Evolutionary conservation across 2,888 invertebrate genomes (phyloP), one percentile per base, ranked within the genome.

Genomic region (Lepetodrilus schrolli): DNA sequence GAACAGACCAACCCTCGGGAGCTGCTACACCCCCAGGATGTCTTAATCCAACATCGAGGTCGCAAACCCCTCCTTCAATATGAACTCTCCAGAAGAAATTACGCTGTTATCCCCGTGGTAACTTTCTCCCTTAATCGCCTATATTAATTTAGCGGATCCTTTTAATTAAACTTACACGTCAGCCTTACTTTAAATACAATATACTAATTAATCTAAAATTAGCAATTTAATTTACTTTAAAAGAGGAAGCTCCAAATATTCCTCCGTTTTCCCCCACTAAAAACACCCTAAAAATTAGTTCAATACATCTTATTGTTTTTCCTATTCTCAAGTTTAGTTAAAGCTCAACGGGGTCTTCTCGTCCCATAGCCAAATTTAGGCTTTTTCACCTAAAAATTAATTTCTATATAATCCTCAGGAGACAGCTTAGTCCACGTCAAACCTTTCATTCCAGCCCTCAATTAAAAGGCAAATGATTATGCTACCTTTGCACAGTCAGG

Each of bases 11-110:
- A 78, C 83, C 80, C 74, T 81, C 91, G 92, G 92, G 92, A 93
- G 92, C 92, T 91, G 91, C 93, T 94, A 88, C 94, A 92, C 93
- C 92, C 92, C 92, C 92, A 92, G 91, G 93, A 92, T 92, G 92
- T 89, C 92, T 94, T 94, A 94, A 94, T 95, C 94, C 95, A 95
- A 95, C 95, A 95, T 95, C 94, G 95, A 95, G 94, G 94, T 95
- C 94, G 93, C 94, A 94, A 95, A 92, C 94, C 93, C 91, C 93
- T 92, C 92, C 93, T 93, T 92, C 92, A 93, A 95, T 94, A 91
- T 89, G 94, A 93, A 92, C 94, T 94, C 92, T 93, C 91, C 91
- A 93, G 93, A 93, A 93, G n/a, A 93, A 92, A 94, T 94, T 93
- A 94, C 93, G 94, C 94, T 95, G 94, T 95, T 95, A 95, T 94